Evolutionary conservation across 2,888 invertebrate species (phyloP), one percentile per base, ranked within the genome.

Genomic region (Volucella inanis): DNA sequence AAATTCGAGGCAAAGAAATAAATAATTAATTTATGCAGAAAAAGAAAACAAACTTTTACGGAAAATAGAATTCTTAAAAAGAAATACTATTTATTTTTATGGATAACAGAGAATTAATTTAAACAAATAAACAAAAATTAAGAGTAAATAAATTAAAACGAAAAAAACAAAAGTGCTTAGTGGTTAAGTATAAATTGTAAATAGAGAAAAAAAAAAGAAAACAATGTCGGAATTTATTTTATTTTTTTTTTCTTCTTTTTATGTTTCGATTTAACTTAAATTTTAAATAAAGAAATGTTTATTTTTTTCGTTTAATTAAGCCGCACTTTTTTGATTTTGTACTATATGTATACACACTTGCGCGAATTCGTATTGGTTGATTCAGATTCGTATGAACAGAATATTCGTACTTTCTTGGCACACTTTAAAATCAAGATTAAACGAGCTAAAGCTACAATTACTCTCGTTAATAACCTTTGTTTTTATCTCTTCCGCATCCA

Each of bases 21-120:
- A 50, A 75, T 22, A 31, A 31, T 31, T 31, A 50, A 72, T 70
- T 31, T 54, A 81, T 72, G 72, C 65, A 59, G 65, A 59, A 15
- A 70, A 49, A 59, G 62, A 22, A 49, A 39, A 31, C 52, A 14
- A 76, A 68, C 62, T 41, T 57, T 43, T 72, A 65, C 79, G 70
- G 38, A 41, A 67, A 68, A 41, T 14, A 31, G 41, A 70, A 54
- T 52, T 65, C 54, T 57, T 55, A 70, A 52, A 31, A 62, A 59
- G 54, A 80, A 71, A 65, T 55, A 45, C 64, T 81, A 81, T 85
- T 85, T 85, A 85, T 85, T 85, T 85, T 85, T 85, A 81, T 81
- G 71, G 72, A 74, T 43, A 54, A 12, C 43, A 49, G 62, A 45
- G 6, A 22, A 49, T 31, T 31, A 31, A 31, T 31, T 31, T 31